Evolutionary conservation across 2,797 vertebrate genomes (phyloP), one percentile per base, ranked within the genome.

Genomic region (Sebastolobus alascanus): DNA sequence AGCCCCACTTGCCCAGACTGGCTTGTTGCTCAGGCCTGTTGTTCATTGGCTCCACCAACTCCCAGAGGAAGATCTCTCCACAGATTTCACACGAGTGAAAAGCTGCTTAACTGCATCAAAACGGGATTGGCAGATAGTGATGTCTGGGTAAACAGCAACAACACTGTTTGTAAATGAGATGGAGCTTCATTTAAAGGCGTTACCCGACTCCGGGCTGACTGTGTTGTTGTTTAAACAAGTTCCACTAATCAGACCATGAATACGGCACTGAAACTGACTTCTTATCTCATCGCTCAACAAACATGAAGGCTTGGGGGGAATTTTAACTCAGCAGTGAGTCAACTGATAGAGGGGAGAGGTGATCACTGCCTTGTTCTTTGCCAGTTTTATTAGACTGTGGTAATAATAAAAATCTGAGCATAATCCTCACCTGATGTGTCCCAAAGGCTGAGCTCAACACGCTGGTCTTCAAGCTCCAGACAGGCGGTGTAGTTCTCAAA

Each of bases 401-500:
- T 6, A 58, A 29, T 13, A 10, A 37, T 10, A 37, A 12, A 25
- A 16, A 27, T 9, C 6, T 20, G 18, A 40, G 20, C 11, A 12
- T 31, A 40, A 73, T 72, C 73, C 96, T 96, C 92, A 98, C 98
- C 98, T 89, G 98, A 99, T 69, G 98, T 99, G 91, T 99, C 98
- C 98, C 98, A 99, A 18, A 99, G 96, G 85, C 98, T 99, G 77
- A 99, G 97, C 95, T 98, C 98, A 68, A 98, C 97, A 33, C 97
- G 96, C 90, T 98, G 97, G 25, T 97, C 98, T 68, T 99, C 98
- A 1, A 97, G 95, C 89, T 97, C 96, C 95, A 99, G 90, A 82
- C 97, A 97, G 83, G 97, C 96, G 1, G 98, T 98, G 94, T 99
- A 99, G 94, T 99, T 99, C 92, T 99, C 98, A 91, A 99, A 99